Base-by-base conservation (phyloP, 2,888 invertebrate genomes). In the Eupithecia abbreviata region DNA sequence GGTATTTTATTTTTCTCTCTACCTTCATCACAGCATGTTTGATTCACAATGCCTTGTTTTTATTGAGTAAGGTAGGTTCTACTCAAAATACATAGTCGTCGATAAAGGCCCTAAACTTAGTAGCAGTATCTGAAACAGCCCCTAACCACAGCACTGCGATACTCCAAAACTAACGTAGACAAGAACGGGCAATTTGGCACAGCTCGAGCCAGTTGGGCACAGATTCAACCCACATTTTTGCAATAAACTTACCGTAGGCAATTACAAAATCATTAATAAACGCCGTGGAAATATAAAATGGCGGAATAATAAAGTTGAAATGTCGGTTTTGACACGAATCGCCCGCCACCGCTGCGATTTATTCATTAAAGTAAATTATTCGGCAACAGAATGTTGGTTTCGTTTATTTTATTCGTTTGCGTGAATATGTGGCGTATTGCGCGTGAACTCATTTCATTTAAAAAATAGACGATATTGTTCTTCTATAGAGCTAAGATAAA, bases 201-300 rank as follows among this genome's bases (percentile, higher is more conserved):
- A 43, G 62, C 71, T 47, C 47, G 41, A 67, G 58, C 75, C 30
- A 51, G 73, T 71, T 76, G 30, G 68, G 72, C 75, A 77, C 71
- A 68, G 72, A 72, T 77, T 49, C 69, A 69, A 69, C 69, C 69
- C 79, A 79, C 77, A 82, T 80, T 85, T 83, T 80, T 79, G 81
- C 78, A 78, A 76, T 85, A 89, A 90, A 90, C 89, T 86, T 87
- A 87, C 84, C 90, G 91, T 86, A 83, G 84, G 81, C 86, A 90
- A 92, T 92, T 91, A 92, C 89, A 90, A 90, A 91, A 91, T 91
- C 90, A 92, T 93, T 93, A 91, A 93, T 92, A 90, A 90, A 90
- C 88, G 87, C 85, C 89, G 69, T 85, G 83, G 88, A 90, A 85
- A 91, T 90, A 91, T 91, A 90, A 90, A 91, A 91, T 91, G 91